Conservation (phyloP, 1,140 invertebrate genomes). For the Chrysomallon squamiferum region DNA sequence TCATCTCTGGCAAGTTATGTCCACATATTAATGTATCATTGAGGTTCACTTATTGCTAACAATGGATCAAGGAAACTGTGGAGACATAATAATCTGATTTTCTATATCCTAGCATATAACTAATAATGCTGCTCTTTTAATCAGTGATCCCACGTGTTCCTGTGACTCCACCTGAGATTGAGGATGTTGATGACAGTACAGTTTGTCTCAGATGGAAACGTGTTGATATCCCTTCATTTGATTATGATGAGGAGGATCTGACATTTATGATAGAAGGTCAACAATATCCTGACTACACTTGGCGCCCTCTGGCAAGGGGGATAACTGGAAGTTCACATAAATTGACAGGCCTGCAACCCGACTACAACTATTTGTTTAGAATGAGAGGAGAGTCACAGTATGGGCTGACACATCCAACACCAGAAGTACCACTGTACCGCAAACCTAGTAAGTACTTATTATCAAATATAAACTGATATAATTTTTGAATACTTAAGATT, state of each 20-base stretch:
- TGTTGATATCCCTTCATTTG: conserved; percentile 49
- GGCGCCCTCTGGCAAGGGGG: conserved; percentile 46
- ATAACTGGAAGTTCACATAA: conserved; percentile 38
- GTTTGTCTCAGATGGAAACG: conserved; percentile 42
- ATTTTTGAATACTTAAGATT: too few species aligned
- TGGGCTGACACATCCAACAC: conserved; percentile 47
- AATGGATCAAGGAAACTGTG: too few species aligned
- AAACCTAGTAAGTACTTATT: conserved; percentile 56
- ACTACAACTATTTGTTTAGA: conserved; percentile 50
- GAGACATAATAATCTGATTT: too few species aligned
- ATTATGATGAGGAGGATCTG: conserved; percentile 40
- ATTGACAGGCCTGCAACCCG: conserved; percentile 38
- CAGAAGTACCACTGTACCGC: conserved; percentile 46
- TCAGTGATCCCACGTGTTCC: conserved; percentile 47
- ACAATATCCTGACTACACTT: conserved; percentile 48
- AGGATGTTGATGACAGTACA: conserved; percentile 41
- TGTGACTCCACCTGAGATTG: conserved; percentile 37
- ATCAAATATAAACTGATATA: too few species aligned
- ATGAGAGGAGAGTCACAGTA: conserved; percentile 46
- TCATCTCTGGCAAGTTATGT: too few species aligned
- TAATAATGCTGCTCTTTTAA: too few species aligned
- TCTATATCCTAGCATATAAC: too few species aligned
- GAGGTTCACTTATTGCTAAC: too few species aligned
- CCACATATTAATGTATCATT: too few species aligned
- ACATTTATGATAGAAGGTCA: conserved; percentile 55